Evolutionary conservation across 53 echinoderm and acorn worm genomes (phyloP).

Genomic region (Holothuria leucospilota): DNA sequence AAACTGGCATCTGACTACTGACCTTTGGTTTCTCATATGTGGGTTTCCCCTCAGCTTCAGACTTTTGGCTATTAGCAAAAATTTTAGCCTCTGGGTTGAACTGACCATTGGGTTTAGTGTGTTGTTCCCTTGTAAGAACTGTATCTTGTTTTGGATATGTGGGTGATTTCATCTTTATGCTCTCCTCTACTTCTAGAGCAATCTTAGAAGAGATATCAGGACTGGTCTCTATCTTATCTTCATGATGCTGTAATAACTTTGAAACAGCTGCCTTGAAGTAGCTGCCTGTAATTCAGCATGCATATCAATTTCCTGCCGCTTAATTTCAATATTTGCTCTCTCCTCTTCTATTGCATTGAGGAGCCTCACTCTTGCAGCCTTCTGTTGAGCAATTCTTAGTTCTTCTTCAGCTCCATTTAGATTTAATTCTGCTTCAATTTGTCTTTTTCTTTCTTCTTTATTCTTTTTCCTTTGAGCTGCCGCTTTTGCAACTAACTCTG

Average conservation of each 20-base stretch:
- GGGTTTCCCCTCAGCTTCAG: too few species aligned
- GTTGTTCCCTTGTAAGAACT: background rate
- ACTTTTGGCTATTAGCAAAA: background rate
- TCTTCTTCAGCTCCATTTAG: slow-evolving; percentile 60
- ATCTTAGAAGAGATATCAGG: background rate
- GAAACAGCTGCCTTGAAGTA: background rate
- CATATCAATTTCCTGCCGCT: slow-evolving; percentile 31
- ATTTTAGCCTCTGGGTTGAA: background rate
- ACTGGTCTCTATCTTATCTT: background rate
- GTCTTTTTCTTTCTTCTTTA: slow-evolving; percentile 54
- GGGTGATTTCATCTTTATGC: background rate
- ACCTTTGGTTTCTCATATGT: too few species aligned
- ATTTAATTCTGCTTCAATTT: slow-evolving; percentile 19
- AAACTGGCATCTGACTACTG: background rate
- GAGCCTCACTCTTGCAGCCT: slow-evolving; percentile 21
- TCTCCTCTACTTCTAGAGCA: background rate
- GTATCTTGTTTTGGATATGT: background rate
- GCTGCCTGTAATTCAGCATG: slow-evolving; percentile 22
- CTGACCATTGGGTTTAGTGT: background rate
- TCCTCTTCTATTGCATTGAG: slow-evolving; percentile 50
- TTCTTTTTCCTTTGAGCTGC: slow-evolving; percentile 33
- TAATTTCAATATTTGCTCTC: slow-evolving; percentile 23
- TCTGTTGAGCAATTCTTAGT: slow-evolving; percentile 52
- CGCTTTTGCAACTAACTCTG: slow-evolving; percentile 42
- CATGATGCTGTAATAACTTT: background rate